Evolutionary conservation across 2,888 invertebrate species (phyloP).

Genomic region (Desoria tigrina): DNA sequence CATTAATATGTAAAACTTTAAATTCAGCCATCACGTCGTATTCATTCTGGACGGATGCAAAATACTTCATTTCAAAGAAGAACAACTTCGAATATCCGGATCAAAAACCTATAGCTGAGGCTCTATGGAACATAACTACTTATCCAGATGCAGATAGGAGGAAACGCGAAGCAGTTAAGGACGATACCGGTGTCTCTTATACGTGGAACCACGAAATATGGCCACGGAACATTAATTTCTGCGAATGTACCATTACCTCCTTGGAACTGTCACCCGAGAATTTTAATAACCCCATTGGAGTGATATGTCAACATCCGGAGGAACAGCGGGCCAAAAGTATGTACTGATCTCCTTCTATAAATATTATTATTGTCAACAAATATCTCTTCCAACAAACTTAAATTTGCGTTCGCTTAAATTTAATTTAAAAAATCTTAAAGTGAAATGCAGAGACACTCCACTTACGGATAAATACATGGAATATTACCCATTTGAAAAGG

Average conservation of each 20-base stretch:
- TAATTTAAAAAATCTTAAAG: too few species aligned
- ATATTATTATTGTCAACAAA: too few species aligned
- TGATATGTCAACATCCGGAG: neutral
- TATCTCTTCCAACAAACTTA: too few species aligned
- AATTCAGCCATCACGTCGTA: neutral
- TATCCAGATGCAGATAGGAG: neutral
- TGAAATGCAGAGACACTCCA: too few species aligned
- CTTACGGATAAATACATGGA: too few species aligned
- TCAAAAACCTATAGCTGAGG: too few species aligned
- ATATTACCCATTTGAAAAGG: too few species aligned
- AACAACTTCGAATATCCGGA: too few species aligned
- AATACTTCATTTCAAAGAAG: too few species aligned
- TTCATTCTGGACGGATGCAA: neutral
- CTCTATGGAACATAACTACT: neutral
- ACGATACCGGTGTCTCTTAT: neutral
- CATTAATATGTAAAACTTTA: neutral
- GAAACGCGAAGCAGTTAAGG: neutral
- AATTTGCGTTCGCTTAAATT: too few species aligned
- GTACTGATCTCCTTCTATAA: too few species aligned
- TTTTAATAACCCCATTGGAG: neutral
- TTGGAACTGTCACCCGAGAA: neutral
- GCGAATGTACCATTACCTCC: neutral
- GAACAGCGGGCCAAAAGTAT: too few species aligned
- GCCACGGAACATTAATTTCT: neutral
- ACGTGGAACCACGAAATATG: neutral